A percentile compares a stretch with the other conserved stretches of the same genome.
Evolutionary conservation across 2,113 vertebrate genomes (phyloP).

Genomic region (Rhinopomastus cyanomelas): DNA sequence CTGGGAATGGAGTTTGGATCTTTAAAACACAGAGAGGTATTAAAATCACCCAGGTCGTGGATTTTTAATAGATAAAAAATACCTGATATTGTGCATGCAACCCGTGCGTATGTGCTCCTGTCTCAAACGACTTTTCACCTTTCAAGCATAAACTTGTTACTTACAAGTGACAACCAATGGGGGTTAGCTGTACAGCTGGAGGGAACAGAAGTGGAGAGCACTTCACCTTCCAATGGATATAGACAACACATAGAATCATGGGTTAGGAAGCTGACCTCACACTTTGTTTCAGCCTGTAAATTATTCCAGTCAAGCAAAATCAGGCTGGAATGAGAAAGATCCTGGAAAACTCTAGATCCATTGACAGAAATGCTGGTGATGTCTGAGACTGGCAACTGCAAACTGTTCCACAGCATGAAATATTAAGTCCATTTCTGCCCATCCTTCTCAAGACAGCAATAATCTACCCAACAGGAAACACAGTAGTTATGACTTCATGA

Average conservation of each 20-base stretch:
- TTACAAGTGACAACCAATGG: not conserved
- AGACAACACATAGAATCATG: not conserved
- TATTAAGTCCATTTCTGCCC: not conserved
- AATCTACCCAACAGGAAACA: not conserved
- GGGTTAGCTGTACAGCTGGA: not conserved
- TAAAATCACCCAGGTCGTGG: not conserved
- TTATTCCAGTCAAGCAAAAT: not conserved
- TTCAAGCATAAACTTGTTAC: not conserved
- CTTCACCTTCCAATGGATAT: not conserved
- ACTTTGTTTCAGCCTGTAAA: not conserved
- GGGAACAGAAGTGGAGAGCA: not conserved
- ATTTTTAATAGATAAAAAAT: not conserved
- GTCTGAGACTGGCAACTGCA: not conserved
- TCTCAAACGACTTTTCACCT: not conserved
- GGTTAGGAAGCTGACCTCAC: not conserved
- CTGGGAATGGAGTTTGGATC: not conserved
- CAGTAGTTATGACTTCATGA: not conserved
- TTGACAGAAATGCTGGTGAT: not conserved
- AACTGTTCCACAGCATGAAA: not conserved
- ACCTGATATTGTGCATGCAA: not conserved
- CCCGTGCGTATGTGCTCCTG: not conserved
- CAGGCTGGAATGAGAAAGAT: not conserved
- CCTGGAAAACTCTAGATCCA: not conserved
- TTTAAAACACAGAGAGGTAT: not conserved
- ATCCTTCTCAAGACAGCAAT: not conserved